These are phyloP conservation scores for Artemia sp. DNA, from an alignment of 2,888 invertebrate genomes.

Conservation along the genomic window DNA sequence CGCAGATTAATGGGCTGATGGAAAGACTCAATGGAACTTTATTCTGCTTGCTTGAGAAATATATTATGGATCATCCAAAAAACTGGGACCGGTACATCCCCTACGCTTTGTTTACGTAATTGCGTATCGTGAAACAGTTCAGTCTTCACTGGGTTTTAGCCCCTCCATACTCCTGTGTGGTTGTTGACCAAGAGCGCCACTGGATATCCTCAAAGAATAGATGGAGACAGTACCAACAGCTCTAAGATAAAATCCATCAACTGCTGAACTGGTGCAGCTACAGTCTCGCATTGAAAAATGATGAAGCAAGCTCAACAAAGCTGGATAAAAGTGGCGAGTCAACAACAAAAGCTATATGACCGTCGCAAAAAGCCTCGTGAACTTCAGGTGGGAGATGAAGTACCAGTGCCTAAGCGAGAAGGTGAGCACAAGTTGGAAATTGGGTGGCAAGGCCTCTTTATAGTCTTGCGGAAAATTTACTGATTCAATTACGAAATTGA, in stretches of 20 bases:
- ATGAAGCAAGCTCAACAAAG: too few relatives aligned
- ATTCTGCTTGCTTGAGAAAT: neutral
- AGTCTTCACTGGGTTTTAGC: too few relatives aligned
- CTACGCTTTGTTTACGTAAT: too few relatives aligned
- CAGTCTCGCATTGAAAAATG: too few relatives aligned
- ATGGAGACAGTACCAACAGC: neutral
- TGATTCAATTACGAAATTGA: neutral
- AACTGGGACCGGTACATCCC: too few relatives aligned
- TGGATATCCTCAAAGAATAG: neutral
- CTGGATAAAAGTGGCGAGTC: neutral
- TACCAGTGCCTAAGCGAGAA: neutral
- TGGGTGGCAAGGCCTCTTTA: neutral
- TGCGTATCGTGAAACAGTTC: too few relatives aligned
- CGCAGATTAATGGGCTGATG: neutral
- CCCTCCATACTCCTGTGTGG: neutral
- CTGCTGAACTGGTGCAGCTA: too few relatives aligned
- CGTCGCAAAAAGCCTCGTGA: neutral
- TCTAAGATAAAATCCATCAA: neutral
- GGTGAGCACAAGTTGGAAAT: neutral
- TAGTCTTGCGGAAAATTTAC: neutral
- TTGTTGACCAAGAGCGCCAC: neutral
- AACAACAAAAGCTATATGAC: neutral
- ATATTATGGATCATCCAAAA: neutral
- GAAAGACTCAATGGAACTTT: neutral
- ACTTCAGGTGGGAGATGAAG: constrained; percentile 1